Evolutionary conservation across 2,797 vertebrate species (phyloP), one percentile per base, ranked within the genome.

Genomic region (Sebastes elongatus): DNA sequence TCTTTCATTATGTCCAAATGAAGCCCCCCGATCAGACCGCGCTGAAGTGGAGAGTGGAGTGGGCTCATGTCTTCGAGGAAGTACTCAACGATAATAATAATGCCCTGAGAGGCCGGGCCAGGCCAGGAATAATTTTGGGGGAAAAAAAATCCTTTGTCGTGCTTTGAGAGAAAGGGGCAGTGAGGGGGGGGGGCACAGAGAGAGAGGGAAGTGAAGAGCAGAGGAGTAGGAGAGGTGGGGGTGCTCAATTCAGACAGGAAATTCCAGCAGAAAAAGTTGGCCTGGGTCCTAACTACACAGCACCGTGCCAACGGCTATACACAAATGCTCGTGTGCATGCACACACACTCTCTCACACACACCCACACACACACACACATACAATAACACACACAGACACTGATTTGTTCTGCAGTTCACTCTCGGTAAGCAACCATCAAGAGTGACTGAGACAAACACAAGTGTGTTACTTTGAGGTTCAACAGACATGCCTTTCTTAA

Each of bases 191-290:
- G 28, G 53, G 25, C 3, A 20, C 16, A 69, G 49, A 42, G 20
- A 61, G 66, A 42, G 46, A 22, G 61, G 67, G 71, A 86, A 89
- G 90, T 78, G 86, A 61, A 86, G 82, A 88, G 70, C 75, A 87
- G 90, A 93, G 70, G 83, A 62, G 89, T 49, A 86, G 86, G 94
- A 61, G 81, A 60, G 79, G 89, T 85, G 77, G 93, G 92, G 94
- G 93, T 93, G 95, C 94, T 94, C 94, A 86, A 96, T 95, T 95
- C 94, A 96, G 96, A 97, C 97, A 97, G 97, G 97, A 98, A 99
- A 97, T 98, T 98, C 97, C 97, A 97, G 90, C 90, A 96, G 94
- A 94, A 96, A 89, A 95, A 96, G 93, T 96, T 97, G 96, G 96
- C 96, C 89, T 81, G 82, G 85, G 88, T 96, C 96, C 95, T 96